phyloP scores from a whole-genome alignment of 2,888 invertebrate genomes.

The Ectemnius cavifrons region DNA sequence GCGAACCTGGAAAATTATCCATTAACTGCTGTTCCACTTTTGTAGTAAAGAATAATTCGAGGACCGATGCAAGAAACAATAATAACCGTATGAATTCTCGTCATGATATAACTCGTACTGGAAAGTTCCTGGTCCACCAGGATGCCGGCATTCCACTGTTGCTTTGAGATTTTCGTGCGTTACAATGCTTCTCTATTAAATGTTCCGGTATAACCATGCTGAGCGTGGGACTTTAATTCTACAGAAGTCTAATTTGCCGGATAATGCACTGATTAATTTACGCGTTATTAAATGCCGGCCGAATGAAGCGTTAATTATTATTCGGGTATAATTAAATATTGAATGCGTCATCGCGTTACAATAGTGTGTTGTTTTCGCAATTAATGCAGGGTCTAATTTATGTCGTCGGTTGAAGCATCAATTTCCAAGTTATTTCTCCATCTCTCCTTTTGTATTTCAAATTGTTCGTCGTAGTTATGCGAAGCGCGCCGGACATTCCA shows the following conservation, averaged over 20 bases:
- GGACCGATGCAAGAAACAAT: neutral
- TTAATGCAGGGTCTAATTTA: neutral
- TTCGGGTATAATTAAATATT: neutral
- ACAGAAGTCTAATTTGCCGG: neutral
- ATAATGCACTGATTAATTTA: constrained; percentile 9
- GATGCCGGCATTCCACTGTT: too few relatives aligned
- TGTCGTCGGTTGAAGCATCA: neutral
- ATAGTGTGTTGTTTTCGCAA: neutral
- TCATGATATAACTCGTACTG: constrained; percentile 23
- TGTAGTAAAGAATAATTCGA: neutral
- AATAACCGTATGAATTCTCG: constrained; percentile 39
- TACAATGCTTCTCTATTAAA: too few relatives aligned
- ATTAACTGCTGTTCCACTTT: neutral
- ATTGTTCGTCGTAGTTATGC: neutral
- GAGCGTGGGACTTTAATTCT: too few relatives aligned
- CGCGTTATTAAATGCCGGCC: neutral
- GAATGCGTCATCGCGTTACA: neutral
- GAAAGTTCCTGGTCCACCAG: too few relatives aligned
- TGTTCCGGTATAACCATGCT: too few relatives aligned
- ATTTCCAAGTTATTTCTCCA: neutral
- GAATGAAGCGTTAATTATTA: neutral
- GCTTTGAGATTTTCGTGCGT: too few relatives aligned
- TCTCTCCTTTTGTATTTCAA: neutral
- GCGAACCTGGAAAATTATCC: neutral
- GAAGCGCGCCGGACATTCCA: constrained; percentile 32